Evolutionary conservation across 2,888 invertebrate species (phyloP).

Genomic region (Incurvaria masculella): DNA sequence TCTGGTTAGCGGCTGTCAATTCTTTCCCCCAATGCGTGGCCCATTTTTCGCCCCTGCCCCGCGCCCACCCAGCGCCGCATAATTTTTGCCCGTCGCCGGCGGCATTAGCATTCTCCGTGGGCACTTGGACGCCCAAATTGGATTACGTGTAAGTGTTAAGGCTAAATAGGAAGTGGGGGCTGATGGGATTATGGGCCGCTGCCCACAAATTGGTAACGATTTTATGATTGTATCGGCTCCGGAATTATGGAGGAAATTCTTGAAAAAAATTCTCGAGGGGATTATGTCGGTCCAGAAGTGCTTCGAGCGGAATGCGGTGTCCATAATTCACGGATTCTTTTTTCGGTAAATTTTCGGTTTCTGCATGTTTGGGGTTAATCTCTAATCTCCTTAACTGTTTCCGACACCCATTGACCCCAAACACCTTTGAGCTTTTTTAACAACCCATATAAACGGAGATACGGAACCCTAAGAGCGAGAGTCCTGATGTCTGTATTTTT

Average conservation of each 20-base stretch:
- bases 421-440: too few relatives aligned
- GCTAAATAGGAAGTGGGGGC: constrained; percentile 15
- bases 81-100: constrained; percentile 20
- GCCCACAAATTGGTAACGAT: constrained; percentile 30
- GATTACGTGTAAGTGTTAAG: constrained; percentile 45
- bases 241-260: constrained; percentile 23
- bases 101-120: constrained; percentile 40
- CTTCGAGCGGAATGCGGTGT: too few relatives aligned
- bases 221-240: constrained; percentile 46
- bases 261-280: too few relatives aligned
- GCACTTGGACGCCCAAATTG: constrained; percentile 38
- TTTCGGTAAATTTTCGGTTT: too few relatives aligned
- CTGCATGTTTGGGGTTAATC: too few relatives aligned
- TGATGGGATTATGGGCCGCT: constrained; percentile 9
- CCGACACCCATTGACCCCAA: too few relatives aligned
- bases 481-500: too few relatives aligned
- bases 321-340: too few relatives aligned
- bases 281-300: too few relatives aligned
- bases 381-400: too few relatives aligned
- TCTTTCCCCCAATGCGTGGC: constrained; percentile 20
- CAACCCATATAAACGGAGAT: too few relatives aligned
- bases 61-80: background rate
- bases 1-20: constrained; percentile 41
- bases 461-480: too few relatives aligned
- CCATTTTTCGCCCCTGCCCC: background rate